phyloP scores from a whole-genome alignment of 2,888 invertebrate species.

The Amiota communis region DNA sequence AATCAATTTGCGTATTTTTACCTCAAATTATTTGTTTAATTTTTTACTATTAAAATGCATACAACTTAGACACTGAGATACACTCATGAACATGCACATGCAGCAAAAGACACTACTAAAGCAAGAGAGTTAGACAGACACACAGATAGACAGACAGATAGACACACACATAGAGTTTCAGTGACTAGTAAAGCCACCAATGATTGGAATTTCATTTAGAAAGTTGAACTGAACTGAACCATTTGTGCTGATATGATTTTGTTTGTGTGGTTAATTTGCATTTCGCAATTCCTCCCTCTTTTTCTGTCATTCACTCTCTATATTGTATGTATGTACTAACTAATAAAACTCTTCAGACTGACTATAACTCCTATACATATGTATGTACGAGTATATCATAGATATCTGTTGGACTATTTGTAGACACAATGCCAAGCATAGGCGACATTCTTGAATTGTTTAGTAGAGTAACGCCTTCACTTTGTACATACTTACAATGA shows the following conservation, averaged over 20 bases:
- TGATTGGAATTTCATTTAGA: conserved; percentile 61
- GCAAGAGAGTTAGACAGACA: conserved; percentile 8
- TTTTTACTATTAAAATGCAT: conserved; percentile 52
- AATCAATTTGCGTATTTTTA: conserved; percentile 68
- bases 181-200: conserved; percentile 27
- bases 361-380: background rate
- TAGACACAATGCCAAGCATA: conserved; percentile 34
- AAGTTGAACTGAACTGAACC: conserved; percentile 50
- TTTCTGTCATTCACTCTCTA: background rate
- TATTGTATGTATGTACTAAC: too few relatives aligned
- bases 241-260: conserved; percentile 29
- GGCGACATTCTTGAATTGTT: conserved; percentile 60
- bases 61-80: conserved; percentile 42
- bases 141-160: conserved; percentile 1
- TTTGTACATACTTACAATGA: too few relatives aligned
- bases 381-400: background rate
- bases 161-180: conserved; percentile 24
- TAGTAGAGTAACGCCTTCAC: conserved; percentile 54
- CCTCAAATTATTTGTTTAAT: conserved; percentile 69
- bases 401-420: background rate
- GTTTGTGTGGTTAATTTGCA: conserved; percentile 54
- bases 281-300: conserved; percentile 47
- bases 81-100: background rate
- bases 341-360: background rate
- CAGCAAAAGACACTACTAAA: background rate